Evolutionary conservation across 2,797 vertebrate genomes (phyloP), one percentile per base, ranked within the genome.

Genomic region (Sebastes minor): DNA sequence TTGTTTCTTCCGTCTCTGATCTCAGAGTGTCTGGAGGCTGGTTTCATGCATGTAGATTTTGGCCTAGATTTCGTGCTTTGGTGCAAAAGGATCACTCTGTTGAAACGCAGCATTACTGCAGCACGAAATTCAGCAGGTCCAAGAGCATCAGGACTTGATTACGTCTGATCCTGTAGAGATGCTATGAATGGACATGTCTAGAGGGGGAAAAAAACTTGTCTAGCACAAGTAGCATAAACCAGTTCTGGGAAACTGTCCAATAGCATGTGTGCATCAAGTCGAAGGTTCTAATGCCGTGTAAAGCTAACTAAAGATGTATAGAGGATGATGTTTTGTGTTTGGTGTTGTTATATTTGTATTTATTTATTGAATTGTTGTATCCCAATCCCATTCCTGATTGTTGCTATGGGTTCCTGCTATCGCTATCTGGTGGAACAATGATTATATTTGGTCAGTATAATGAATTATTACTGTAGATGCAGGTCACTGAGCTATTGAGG

Each of bases 61-160:
- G 77, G 10, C 77, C 78, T 61, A 56, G 8, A 74, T 86, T 86
- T 68, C 0, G 22, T 64, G 27, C 9, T n/a, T 79, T 52, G 42
- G 42, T 52, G 61, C 5, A 0, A 3, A 2, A 27, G 46, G 8
- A 13, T 46, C 10, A 22, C 52, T 81, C 38, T 30, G 38, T 72
- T 71, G 20, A 65, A 71, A 78, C 64, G 66, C 61, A 68, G 55
- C 53, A 71, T 78, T 73, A 63, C 35, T 27, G 23, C 35, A 74
- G 74, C 14, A 18, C 46, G 72, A 61, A 2, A 6, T 71, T 78
- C 25, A 69, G 49, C n/a, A 30, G 25, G 75, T 84, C 20, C 55
- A 66, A 46, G 59, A 64, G 61, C 8, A 80, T 85, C 55, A 71
- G 18, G 0, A 71, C 33, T 76, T 78, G 35, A 79, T 69, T 57